Evolutionary conservation across 2,797 vertebrate genomes (phyloP).

Genomic region (Epinephelus awoara): DNA sequence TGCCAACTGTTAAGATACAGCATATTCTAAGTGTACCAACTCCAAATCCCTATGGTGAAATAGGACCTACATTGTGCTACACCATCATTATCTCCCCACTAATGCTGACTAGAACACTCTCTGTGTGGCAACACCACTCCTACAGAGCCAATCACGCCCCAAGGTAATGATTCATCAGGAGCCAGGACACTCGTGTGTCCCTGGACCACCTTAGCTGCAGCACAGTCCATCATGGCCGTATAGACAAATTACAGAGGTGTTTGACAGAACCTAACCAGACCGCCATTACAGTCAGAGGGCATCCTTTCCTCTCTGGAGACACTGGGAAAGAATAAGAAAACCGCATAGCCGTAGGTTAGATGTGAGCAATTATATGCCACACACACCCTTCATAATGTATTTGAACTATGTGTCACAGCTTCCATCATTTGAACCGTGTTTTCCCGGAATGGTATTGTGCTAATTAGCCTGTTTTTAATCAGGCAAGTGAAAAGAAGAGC

Average conservation of each 20-base stretch:
- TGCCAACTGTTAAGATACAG: conserved; percentile 26
- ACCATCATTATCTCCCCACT: conserved; percentile 24
- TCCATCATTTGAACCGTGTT: conserved; percentile 46
- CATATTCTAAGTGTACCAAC: neutral
- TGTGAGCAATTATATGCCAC: conserved; percentile 32
- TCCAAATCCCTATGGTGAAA: conserved; percentile 24
- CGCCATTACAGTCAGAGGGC: conserved; percentile 23
- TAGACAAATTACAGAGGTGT: conserved; percentile 27
- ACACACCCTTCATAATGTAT: conserved; percentile 17
- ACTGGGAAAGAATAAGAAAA: conserved; percentile 8
- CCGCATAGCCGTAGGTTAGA: conserved; percentile 28
- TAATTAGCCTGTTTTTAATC: conserved; percentile 75
- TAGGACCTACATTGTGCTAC: conserved; percentile 7
- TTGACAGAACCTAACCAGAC: conserved; percentile 28
- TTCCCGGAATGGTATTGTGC: conserved; percentile 48
- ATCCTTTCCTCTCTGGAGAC: conserved; percentile 6
- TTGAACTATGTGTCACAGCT: conserved; percentile 49
- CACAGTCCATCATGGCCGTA: conserved; percentile 9
- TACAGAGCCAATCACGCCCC: conserved; percentile 28
- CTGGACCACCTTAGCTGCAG: conserved; percentile 5
- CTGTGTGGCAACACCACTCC: conserved; percentile 42
- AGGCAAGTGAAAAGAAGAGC: conserved; percentile 56
- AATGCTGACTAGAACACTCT: conserved; percentile 7
- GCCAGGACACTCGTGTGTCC: conserved; percentile 16
- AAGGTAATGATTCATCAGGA: conserved; percentile 55